Base-by-base conservation (phyloP, 2,113 vertebrate genomes). In the Numida meleagris region DNA sequence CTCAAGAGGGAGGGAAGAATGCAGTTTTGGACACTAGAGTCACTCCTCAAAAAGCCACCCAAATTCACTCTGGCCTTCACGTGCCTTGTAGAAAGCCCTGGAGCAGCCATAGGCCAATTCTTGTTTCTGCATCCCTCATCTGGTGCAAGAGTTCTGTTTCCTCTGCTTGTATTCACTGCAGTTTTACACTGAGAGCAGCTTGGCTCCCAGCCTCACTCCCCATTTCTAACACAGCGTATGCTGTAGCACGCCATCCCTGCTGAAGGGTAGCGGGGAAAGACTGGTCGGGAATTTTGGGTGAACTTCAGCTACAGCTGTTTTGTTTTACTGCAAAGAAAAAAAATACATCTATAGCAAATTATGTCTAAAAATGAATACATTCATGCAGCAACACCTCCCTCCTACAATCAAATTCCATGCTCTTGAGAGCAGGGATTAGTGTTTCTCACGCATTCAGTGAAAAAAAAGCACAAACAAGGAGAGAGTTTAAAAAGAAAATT, bases 301-400 rank as follows among this genome's bases (percentile, higher is more conserved):
- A 95, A 87, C 78, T 92, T 94, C 84, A 95, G 75, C 75, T 91
- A 85, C 91, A 93, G 78, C 82, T 96, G 94, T 80, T 92, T 92
- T 3, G 3, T 42, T 96, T 95, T 86, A 96, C 50, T 74, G 75
- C 31, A 70, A 61, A 72, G 71, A 90, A 53, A 62, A 50, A 74
- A 88, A 86, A 24, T 85, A n/a, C n/a, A n/a, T n/a, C n/a, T 93
- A 79, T 23, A 77, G 63, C 50, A 76, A 96, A 92, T 88, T 82
- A 53, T 53, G 58, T 85, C 67, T 95, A 85, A 91, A 95, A 96
- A 94, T 70, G 78, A 94, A 91, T 48, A 82, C 15, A n/a, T 82
- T 62, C 55, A 87, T 87, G 63, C 81, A 92, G 55, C 58, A 92
- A 96, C 93, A 90, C 71, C 84, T 94, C 78, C 62, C 71, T 79